Percentiles rank a stretch among this genome's conserved stretches.
Conservation (phyloP, 2,113 vertebrate genomes). For the Corythaeola cristata region DNA sequence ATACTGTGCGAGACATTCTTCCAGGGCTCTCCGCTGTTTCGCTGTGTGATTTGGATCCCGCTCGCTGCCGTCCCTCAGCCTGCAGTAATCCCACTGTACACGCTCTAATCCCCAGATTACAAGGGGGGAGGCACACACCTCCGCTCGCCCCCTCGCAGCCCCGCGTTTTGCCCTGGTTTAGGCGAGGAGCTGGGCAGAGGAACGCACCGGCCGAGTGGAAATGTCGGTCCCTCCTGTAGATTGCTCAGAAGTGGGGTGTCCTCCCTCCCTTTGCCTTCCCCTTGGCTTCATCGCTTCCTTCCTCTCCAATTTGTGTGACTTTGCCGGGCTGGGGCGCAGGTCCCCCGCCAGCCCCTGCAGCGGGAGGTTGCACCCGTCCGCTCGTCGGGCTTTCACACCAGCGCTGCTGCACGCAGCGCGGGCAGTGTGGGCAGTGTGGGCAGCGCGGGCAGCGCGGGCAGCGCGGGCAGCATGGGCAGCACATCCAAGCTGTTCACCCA, state of each 20-base stretch:
- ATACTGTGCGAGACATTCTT: not conserved
- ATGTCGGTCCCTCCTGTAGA: not conserved
- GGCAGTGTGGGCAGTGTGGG: not conserved
- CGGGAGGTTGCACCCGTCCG: not conserved
- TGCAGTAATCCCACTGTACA: constrained; percentile 10
- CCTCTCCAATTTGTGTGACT: not conserved
- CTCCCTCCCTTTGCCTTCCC: not conserved
- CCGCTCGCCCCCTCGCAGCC: accelerated
- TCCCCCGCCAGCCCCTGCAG: not conserved
- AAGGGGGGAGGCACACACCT: not conserved
- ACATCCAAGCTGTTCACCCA: not conserved
- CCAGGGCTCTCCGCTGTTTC: not conserved
- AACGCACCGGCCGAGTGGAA: too few relatives aligned
- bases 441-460: too few relatives aligned
- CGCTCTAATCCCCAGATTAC: constrained; percentile 30
- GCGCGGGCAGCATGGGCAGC: not conserved
- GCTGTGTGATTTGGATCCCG: not conserved
- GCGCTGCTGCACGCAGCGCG: too few relatives aligned
- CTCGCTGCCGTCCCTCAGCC: not conserved
- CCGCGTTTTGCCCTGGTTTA: not conserved
- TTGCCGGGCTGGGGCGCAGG: not conserved
- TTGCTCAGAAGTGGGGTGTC: not conserved
- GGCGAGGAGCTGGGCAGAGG: not conserved
- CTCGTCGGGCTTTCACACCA: accelerated
- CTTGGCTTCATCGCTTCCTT: not conserved